These are phyloP conservation scores for Agrilus cyanescens DNA, from an alignment of 2,888 invertebrate genomes.

Conservation along the genomic window DNA sequence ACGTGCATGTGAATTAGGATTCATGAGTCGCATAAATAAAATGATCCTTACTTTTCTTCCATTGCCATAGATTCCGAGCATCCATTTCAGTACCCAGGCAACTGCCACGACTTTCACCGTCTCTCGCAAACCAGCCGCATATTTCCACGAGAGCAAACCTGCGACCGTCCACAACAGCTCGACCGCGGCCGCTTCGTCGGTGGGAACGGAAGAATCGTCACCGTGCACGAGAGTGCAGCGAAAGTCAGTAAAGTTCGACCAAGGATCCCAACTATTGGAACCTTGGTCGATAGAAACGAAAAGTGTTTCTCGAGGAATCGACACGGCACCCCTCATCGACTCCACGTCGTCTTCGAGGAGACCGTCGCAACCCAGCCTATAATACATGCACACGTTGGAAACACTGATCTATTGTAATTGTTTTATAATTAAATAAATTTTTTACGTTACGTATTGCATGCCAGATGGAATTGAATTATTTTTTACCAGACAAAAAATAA, in stretches of 20 bases:
- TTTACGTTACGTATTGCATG: too few relatives aligned
- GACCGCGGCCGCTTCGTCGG: constrained; percentile 32
- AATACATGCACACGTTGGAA: too few relatives aligned
- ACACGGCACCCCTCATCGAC: constrained; percentile 12
- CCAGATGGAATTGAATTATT: too few relatives aligned
- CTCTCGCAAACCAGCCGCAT: constrained; percentile 29
- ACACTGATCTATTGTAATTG: too few relatives aligned
- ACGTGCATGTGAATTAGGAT: too few relatives aligned
- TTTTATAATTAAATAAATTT: too few relatives aligned
- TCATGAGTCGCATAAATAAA: background rate
- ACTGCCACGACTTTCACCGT: constrained; percentile 44
- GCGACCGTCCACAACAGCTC: constrained; percentile 36
- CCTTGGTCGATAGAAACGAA: constrained; percentile 30
- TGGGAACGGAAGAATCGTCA: constrained; percentile 32
- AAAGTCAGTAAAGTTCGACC: constrained; percentile 63
- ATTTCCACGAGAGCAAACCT: constrained; percentile 39
- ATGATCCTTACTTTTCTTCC: background rate
- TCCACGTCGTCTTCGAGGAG: too few relatives aligned
- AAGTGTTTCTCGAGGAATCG: constrained; percentile 2
- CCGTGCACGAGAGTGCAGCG: constrained; percentile 41
- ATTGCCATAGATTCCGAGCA: constrained; percentile 37
- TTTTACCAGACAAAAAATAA: too few relatives aligned
- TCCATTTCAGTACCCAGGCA: constrained; percentile 42
- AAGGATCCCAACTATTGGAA: constrained; percentile 25
- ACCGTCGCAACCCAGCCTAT: background rate